Evolutionary conservation across 1,140 invertebrate species (phyloP), one percentile per base, ranked within the genome.

Genomic region (Laodelphax striatellus): DNA sequence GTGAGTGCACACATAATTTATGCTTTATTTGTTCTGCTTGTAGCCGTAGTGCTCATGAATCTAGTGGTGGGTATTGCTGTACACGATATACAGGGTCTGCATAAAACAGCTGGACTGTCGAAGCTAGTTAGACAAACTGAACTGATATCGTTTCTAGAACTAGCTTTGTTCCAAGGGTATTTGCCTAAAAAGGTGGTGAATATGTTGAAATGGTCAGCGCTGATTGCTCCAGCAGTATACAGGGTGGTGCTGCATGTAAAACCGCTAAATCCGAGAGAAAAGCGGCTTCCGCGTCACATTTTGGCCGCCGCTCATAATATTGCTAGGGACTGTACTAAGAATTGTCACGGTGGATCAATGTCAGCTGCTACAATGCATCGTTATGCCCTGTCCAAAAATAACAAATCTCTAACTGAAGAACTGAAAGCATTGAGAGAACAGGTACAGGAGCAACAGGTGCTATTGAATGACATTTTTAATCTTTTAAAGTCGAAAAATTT

Each of bases 31-130:
- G 69, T 90, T 0, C 71, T 90, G 10, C 85, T 89, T 63, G 86
- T 90, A 2, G 87, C 87, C 5, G 86, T 90, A 14, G 86, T 90
- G 9, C 70, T 90, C 21, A 90, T 90, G 87, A 90, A 90, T 72
- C 71, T 90, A 0, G 68, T 90, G 0, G 83, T 90, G 13, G 87
- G 87, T 65, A 86, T 90, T 60, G 87, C 87, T 0, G 87, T 90
- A 0, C 83, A 87, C 60, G 86, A 90, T 69, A 89, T 89, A 54
- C 85, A 88, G 69, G 82, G 85, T 0, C 71, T 88, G 0, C 84
- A 87, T 62, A 87, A 87, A 72, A 87, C 85, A 0, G 86, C 86
- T 0, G 85, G 83, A 0, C 70, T 88, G 1, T 85, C 84, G 0
- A 86, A 87, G 67, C 73, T 88, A 1, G 86, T 88, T 6, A 76